Base-by-base conservation (phyloP, 2,888 invertebrate species). In the Scotopteryx bipunctaria region DNA sequence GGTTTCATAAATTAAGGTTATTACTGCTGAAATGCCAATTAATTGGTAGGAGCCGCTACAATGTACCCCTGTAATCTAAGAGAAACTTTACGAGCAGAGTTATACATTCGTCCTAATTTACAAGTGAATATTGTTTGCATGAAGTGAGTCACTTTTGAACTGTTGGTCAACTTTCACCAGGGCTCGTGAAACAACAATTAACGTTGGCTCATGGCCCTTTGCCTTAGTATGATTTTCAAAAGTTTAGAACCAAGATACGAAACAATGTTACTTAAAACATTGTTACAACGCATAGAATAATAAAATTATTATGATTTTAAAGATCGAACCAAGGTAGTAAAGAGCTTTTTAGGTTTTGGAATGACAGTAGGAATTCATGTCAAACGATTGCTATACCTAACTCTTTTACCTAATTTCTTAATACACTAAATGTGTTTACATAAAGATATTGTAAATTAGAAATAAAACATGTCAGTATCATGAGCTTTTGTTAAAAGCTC, bases 101-200 rank as follows among this genome's bases (percentile, higher is more conserved):
- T 68, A 71, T 67, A 65, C 61, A 62, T 72, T 75, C 69, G 77
- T 74, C 73, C 81, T 83, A 83, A 86, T 85, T 83, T 82, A 81
- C 82, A 83, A 71, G 77, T 82, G 77, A 77, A 80, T 81, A 84
- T 81, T 83, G 78, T 78, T 82, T 75, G 76, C 78, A 74, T 73
- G 79, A 81, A 80, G 83, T 83, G 84, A 85, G 72, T 87, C 83
- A 85, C 78, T 80, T 81, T 67, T 70, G 75, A 80, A 79, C 72
- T 71, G 76, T 69, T 71, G 78, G 73, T 66, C 77, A 77, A 84
- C 87, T 89, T 89, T 89, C 87, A 83, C 87, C 81, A 64, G 60
- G 64, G 67, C 67, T 77, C 78, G 80, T 84, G 81, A 61, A 68
- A 63, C 67, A 73, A 77, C 73, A 83, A 83, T 83, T 81, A 82